These are phyloP conservation scores for Callyntrura guangdongensis DNA, from an alignment of 2,888 invertebrate genomes.

Conservation along the genomic window DNA sequence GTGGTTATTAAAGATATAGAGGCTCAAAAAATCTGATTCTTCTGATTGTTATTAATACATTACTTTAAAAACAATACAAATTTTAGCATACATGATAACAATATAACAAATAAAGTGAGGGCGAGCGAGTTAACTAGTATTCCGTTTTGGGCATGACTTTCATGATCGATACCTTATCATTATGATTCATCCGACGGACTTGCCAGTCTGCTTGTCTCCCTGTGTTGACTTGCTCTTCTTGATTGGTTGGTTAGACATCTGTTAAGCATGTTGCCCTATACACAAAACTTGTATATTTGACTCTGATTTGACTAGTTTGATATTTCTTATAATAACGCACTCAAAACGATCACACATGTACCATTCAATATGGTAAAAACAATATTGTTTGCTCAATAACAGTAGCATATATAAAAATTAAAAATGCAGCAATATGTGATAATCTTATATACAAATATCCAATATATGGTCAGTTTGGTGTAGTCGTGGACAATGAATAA, in stretches of 20 bases:
- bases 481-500: too few species aligned
- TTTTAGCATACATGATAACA: neutral
- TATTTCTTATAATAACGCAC: neutral
- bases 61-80: too few species aligned
- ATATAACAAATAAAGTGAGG: neutral
- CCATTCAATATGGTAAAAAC: too few species aligned
- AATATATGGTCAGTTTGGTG: too few species aligned
- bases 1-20: too few species aligned
- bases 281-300: neutral
- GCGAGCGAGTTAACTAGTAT: neutral
- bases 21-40: neutral
- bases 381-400: too few species aligned
- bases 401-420: neutral
- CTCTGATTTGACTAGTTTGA: neutral
- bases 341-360: too few species aligned
- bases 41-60: neutral
- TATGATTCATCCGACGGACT: conserved; percentile 76
- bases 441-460: too few species aligned
- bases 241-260: conserved; percentile 62
- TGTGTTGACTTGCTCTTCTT: conserved; percentile 44
- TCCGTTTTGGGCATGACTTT: conserved; percentile 35
- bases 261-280: conserved; percentile 56
- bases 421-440: neutral
- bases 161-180: conserved; percentile 46
- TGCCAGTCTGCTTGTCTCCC: conserved; percentile 79